These are phyloP conservation scores for Chauna torquata DNA, from an alignment of 2,113 vertebrate genomes.

Conservation along the genomic window DNA sequence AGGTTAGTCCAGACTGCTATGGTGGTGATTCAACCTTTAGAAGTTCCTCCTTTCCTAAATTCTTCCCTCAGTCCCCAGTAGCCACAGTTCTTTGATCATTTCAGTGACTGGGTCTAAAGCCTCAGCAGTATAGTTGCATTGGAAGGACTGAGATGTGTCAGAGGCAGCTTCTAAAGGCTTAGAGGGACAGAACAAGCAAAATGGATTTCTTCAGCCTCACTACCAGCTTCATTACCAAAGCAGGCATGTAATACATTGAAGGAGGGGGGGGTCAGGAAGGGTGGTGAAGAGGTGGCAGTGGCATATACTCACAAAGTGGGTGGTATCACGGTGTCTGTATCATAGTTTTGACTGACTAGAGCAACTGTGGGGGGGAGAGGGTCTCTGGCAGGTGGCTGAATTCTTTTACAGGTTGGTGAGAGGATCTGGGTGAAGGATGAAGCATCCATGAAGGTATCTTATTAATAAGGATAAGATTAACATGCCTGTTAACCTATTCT, in stretches of 20 bases:
- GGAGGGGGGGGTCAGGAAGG: neutral
- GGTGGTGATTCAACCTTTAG: neutral
- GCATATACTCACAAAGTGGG: neutral
- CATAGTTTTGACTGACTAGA: neutral
- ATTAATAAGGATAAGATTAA: neutral
- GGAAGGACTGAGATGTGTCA: neutral
- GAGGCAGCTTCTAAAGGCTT: neutral
- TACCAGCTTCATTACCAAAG: neutral
- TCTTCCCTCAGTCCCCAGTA: neutral
- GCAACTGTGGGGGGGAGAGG: neutral
- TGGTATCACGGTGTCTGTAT: neutral
- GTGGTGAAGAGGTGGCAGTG: neutral
- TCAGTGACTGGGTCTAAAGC: neutral
- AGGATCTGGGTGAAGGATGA: neutral
- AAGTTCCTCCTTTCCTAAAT: neutral
- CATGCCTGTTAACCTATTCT: neutral
- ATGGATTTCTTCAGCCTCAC: too few species aligned
- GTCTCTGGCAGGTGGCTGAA: neutral
- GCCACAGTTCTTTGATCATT: neutral
- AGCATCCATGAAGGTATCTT: neutral
- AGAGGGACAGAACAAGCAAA: neutral
- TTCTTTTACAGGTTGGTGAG: neutral
- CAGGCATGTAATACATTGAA: neutral
- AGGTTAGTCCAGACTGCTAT: neutral
- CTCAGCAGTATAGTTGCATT: neutral